These are phyloP conservation scores for Myzus persicae DNA, from an alignment of 1,140 invertebrate genomes.

Conservation along the genomic window DNA sequence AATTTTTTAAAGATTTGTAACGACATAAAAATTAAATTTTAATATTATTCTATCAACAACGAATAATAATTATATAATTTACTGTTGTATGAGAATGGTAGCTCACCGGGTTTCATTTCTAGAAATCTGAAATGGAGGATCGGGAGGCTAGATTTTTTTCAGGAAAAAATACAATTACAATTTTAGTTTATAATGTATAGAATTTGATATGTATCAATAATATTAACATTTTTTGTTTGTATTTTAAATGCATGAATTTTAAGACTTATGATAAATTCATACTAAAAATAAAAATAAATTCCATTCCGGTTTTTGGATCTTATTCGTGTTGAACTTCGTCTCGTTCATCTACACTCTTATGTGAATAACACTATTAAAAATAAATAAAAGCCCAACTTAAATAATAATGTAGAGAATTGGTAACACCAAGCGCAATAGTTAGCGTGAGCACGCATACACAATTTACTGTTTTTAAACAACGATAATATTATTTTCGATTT, in stretches of 20 bases:
- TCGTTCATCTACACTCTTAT: not conserved
- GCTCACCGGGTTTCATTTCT: too few relatives aligned
- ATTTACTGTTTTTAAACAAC: not conserved
- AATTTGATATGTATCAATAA: too few relatives aligned
- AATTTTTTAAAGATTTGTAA: not conserved
- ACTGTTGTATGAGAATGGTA: not conserved
- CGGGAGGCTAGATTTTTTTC: too few relatives aligned
- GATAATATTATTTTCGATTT: not conserved
- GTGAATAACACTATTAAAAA: not conserved
- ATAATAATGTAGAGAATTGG: too few relatives aligned
- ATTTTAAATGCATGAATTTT: too few relatives aligned
- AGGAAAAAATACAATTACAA: too few relatives aligned
- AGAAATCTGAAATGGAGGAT: too few relatives aligned
- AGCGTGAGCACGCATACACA: not conserved
- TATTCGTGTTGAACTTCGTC: not conserved
- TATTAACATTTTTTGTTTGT: too few relatives aligned
- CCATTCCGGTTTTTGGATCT: not conserved
- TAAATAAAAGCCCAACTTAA: not conserved
- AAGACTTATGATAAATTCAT: too few relatives aligned
- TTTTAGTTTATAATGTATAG: too few relatives aligned
- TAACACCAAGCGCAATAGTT: not conserved
- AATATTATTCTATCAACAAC: too few relatives aligned
- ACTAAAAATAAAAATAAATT: too few relatives aligned
- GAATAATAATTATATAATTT: not conserved
- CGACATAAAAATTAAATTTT: not conserved